Evolutionary conservation across 2,113 vertebrate species (phyloP).

Genomic region (Cinclus mexicanus): DNA sequence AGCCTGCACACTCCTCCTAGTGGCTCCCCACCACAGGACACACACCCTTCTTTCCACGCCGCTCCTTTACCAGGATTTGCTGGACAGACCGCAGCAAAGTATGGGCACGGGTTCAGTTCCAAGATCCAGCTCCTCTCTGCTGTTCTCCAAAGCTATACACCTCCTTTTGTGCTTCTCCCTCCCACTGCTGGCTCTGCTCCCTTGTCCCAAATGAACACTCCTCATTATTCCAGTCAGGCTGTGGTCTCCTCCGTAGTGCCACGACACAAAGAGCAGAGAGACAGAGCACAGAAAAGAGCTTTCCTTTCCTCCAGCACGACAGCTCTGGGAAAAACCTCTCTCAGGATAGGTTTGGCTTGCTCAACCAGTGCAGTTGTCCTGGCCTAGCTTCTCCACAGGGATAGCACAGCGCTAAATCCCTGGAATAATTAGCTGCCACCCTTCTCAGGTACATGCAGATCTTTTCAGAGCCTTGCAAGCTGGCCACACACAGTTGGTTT

Average conservation of each 20-base stretch:
- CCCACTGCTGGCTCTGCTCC: slow-evolving; percentile 22
- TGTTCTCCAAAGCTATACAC: background rate
- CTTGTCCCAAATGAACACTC: slow-evolving; percentile 19
- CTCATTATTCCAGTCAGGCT: slow-evolving; percentile 59
- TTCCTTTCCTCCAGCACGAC: background rate
- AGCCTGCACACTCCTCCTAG: slow-evolving; percentile 17
- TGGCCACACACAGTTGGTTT: background rate
- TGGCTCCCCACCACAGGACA: background rate
- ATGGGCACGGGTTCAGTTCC: background rate
- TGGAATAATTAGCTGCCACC: background rate
- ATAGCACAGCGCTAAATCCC: background rate
- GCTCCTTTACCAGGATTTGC: background rate
- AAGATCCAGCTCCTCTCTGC: background rate
- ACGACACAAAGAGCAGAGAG: background rate
- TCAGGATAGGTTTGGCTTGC: background rate
- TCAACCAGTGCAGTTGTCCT: background rate
- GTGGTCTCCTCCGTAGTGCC: background rate
- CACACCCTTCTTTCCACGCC: background rate
- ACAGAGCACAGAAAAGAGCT: slow-evolving; percentile 7
- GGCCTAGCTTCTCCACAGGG: background rate
- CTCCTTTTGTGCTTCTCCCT: slow-evolving; percentile 36
- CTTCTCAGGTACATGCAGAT: background rate
- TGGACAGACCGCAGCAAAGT: background rate
- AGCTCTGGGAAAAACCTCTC: background rate
- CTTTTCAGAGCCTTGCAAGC: background rate